phyloP scores from a whole-genome alignment of 2,888 invertebrate genomes.

The Epinotia demarniana region DNA sequence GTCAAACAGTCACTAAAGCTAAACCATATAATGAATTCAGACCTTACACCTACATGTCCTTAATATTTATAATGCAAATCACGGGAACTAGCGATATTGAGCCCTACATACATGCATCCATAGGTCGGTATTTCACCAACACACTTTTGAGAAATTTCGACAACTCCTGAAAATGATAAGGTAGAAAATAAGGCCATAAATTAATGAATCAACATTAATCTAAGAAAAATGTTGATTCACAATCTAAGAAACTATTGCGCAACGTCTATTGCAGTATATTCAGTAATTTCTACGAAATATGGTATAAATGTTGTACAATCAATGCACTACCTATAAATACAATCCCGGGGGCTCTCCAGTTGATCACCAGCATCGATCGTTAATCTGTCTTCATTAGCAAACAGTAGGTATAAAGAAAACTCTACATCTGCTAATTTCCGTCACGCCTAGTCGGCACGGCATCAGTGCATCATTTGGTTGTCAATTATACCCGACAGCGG shows the following conservation, averaged over 20 bases:
- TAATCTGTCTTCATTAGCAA: background rate
- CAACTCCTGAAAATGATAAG: too few species aligned
- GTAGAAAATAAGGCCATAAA: too few species aligned
- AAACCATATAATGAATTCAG: too few species aligned
- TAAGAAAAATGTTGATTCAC: constrained; percentile 2
- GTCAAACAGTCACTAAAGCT: too few species aligned
- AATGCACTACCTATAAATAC: constrained; percentile 22
- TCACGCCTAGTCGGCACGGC: background rate
- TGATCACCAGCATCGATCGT: background rate
- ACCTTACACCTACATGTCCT: too few species aligned
- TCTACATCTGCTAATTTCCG: background rate
- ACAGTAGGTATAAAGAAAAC: background rate
- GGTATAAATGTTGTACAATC: constrained; percentile 45
- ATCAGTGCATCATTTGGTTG: background rate
- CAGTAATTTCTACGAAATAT: constrained; percentile 43
- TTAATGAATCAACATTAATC: background rate
- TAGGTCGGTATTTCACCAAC: too few species aligned
- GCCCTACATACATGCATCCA: too few species aligned
- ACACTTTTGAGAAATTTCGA: too few species aligned
- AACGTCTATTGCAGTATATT: constrained; percentile 44
- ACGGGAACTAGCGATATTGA: too few species aligned
- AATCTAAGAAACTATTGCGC: constrained; percentile 34
- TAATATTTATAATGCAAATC: too few species aligned
- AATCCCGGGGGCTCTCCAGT: background rate
- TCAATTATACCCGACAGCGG: background rate